phyloP scores from a whole-genome alignment of 2,888 invertebrate species.

The Ormyrus pomaceus region DNA sequence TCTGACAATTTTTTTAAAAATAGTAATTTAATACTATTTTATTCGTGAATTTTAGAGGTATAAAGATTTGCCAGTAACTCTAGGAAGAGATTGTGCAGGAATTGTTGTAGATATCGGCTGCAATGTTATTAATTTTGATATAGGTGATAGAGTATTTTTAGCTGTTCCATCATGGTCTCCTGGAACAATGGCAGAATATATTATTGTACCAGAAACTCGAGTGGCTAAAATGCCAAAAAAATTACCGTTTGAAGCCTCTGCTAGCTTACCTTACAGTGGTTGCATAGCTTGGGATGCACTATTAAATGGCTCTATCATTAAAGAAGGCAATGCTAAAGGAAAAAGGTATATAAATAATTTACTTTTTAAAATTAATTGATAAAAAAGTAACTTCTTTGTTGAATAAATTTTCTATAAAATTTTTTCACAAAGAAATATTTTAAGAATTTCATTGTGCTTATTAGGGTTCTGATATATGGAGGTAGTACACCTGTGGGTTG shows the following conservation, averaged over 20 bases:
- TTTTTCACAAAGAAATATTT: conserved; percentile 1
- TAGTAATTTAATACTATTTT: conserved; percentile 22
- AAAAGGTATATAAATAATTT: conserved; percentile 74
- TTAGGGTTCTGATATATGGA: conserved; percentile 78
- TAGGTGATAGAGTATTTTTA: conserved; percentile 81
- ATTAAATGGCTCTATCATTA: conserved; percentile 75
- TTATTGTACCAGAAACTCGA: conserved; percentile 77
- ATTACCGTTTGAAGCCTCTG: conserved; percentile 79
- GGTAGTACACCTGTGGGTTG: conserved; percentile 80
- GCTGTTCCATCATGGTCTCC: conserved; percentile 79
- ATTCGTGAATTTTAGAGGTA: conserved; percentile 67
- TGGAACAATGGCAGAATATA: conserved; percentile 79
- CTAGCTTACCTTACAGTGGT: conserved; percentile 80
- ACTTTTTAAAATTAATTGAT: background rate
- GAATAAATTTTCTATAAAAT: background rate
- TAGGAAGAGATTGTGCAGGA: conserved; percentile 82
- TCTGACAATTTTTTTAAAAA: background rate
- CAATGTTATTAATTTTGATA: conserved; percentile 78
- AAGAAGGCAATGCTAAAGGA: conserved; percentile 76
- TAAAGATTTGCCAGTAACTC: conserved; percentile 77
- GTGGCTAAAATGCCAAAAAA: conserved; percentile 78
- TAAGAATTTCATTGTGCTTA: conserved; percentile 41
- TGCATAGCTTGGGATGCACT: conserved; percentile 78
- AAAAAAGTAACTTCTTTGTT: conserved; percentile 8
- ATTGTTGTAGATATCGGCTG: conserved; percentile 80